phyloP scores from a whole-genome alignment of 1,140 invertebrate genomes.

The Papilio machaon region DNA sequence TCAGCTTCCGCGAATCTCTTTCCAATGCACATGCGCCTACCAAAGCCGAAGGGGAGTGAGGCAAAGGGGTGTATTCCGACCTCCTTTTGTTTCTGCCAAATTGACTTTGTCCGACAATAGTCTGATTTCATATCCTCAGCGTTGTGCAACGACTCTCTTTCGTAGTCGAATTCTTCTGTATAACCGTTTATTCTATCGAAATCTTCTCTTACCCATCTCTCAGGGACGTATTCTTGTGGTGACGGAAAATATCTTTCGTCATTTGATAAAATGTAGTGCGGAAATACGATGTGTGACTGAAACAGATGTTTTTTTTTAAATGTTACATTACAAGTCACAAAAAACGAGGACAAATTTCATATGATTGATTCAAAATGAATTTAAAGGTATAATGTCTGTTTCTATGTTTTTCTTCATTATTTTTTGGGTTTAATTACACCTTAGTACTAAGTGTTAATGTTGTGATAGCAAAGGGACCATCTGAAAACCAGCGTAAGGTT shows the following conservation, averaged over 20 bases:
- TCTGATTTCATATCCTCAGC: not conserved
- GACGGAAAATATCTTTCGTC: conserved; percentile 85
- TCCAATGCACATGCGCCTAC: conserved; percentile 91
- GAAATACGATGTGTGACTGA: conserved; percentile 91
- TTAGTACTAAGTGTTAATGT: too few species aligned
- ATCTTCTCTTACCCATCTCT: conserved; percentile 86
- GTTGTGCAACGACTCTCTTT: not conserved
- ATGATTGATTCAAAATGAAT: not conserved
- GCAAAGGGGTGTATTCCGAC: conserved; percentile 87
- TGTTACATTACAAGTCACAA: not conserved
- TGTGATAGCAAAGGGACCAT: too few species aligned
- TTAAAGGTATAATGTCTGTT: not conserved
- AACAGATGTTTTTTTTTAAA: conserved; percentile 46
- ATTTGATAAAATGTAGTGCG: conserved; percentile 91
- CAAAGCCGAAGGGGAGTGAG: conserved; percentile 91
- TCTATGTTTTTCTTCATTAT: too few species aligned
- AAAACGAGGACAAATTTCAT: not conserved
- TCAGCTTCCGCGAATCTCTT: conserved; percentile 91
- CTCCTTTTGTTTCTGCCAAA: conserved; percentile 69
- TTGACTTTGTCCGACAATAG: conserved; percentile 44
- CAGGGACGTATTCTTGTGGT: conserved; percentile 87
- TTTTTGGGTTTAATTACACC: too few species aligned
- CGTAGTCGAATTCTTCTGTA: conserved; percentile 39
- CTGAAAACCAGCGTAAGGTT: too few species aligned
- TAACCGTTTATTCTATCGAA: conserved; percentile 29